These are phyloP conservation scores for Sabellastarte sp. DNA, from an alignment of 2,888 invertebrate genomes.

Conservation along the genomic window DNA sequence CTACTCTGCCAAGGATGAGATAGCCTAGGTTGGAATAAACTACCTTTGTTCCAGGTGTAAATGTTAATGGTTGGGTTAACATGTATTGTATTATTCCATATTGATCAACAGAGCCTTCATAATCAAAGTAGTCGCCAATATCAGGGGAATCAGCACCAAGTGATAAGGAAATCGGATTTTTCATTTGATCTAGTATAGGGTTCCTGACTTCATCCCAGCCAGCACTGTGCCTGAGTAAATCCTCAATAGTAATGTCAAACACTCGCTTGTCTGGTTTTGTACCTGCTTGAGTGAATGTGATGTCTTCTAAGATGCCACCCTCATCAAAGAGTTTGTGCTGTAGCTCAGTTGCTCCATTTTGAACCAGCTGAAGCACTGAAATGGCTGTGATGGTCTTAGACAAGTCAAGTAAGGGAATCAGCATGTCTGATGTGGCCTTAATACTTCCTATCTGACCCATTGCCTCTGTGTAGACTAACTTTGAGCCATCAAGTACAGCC, in stretches of 20 bases:
- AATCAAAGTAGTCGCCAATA: conserved; percentile 38
- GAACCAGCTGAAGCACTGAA: conserved; percentile 39
- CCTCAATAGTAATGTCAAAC: conserved; percentile 45
- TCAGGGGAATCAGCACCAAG: conserved; percentile 39
- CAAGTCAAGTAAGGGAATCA: conserved; percentile 24
- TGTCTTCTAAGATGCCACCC: conserved; percentile 30
- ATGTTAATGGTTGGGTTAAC: conserved; percentile 39
- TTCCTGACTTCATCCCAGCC: conserved; percentile 47
- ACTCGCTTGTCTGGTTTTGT: conserved; percentile 34
- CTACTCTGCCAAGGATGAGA: conserved; percentile 43
- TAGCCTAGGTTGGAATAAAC: conserved; percentile 50
- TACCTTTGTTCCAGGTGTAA: conserved; percentile 41
- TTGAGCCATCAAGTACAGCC: neutral
- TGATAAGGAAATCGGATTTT: conserved; percentile 38
- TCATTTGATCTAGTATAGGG: conserved; percentile 39
- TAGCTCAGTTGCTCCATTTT: conserved; percentile 36
- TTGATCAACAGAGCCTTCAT: conserved; percentile 19
- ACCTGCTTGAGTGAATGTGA: conserved; percentile 17
- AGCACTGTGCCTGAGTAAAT: conserved; percentile 45
- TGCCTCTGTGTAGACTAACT: neutral
- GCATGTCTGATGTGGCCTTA: neutral
- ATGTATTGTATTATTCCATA: conserved; percentile 43
- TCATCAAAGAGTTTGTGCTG: conserved; percentile 22
- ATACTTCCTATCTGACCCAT: neutral
- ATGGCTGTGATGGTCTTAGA: conserved; percentile 49